Percentiles rank a stretch among this genome's conserved stretches.
Evolutionary conservation across 1,140 invertebrate species (phyloP).

Genomic region (Adoxophyes honmai): DNA sequence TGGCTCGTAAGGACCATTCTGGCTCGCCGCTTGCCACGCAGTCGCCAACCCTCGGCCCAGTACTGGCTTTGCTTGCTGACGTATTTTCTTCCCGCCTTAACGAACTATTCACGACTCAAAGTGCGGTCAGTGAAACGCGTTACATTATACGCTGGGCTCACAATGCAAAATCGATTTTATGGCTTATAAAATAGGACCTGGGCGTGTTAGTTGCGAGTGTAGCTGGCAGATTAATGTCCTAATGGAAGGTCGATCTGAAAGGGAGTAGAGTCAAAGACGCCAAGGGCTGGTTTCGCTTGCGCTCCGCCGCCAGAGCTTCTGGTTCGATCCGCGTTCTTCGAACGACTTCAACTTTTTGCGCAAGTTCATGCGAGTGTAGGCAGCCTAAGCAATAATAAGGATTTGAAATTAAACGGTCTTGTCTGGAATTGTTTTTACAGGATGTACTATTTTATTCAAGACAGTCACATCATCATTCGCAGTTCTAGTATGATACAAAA

Average conservation of each 20-base stretch:
- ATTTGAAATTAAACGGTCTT: conserved; percentile 51
- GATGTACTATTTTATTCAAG: no score
- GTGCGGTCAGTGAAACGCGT: conserved; percentile 12
- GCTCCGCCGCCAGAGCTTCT: conserved; percentile 28
- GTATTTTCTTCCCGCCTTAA: conserved; percentile 47
- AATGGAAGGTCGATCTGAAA: conserved; percentile 38
- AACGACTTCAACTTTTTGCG: conserved; percentile 66
- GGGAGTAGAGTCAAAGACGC: conserved; percentile 33
- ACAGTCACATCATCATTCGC: no score
- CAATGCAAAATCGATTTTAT: conserved; percentile 57
- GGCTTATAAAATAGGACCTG: conserved; percentile 37
- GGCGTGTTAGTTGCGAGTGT: conserved; percentile 31
- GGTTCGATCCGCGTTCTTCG: conserved; percentile 68
- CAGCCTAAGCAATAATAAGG: conserved; percentile 59
- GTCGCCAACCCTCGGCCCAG: conserved; percentile 59
- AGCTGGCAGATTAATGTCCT: conserved; percentile 46
- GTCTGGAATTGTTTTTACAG: background rate
- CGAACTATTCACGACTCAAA: conserved; percentile 50
- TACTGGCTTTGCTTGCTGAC: conserved; percentile 30
- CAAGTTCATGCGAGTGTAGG: conserved; percentile 55
- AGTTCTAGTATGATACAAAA: no score
- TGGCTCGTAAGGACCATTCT: conserved; percentile 47
- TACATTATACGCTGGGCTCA: conserved; percentile 21
- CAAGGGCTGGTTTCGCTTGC: conserved; percentile 54
- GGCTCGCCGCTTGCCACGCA: conserved; percentile 36